phyloP scores from a whole-genome alignment of 2,797 vertebrate species.

The Ctenosaura bakeri region DNA sequence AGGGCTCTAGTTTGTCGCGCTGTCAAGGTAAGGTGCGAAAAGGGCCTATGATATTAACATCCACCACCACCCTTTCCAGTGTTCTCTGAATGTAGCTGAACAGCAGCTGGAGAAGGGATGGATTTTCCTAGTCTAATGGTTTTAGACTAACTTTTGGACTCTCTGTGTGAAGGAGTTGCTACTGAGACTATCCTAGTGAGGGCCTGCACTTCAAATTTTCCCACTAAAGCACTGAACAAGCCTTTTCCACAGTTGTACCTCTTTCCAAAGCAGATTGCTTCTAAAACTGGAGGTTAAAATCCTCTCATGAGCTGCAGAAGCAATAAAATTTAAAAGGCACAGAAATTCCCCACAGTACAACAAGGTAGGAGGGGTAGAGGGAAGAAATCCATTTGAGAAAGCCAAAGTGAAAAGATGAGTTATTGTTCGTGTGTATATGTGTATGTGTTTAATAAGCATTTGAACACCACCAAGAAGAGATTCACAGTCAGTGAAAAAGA shows the following conservation, averaged over 20 bases:
- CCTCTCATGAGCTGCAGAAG: neutral
- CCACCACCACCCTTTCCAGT: no score
- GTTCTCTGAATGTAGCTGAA: no score
- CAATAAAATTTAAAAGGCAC: neutral
- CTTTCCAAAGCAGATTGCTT: constrained; percentile 1
- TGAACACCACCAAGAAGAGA: neutral
- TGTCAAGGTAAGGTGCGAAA: no score
- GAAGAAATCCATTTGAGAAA: neutral
- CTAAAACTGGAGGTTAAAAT: neutral
- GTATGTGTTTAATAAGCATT: neutral
- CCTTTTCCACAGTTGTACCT: neutral
- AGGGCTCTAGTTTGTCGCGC: no score
- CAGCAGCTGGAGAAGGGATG: no score
- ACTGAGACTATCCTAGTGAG: no score
- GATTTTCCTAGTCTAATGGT: no score
- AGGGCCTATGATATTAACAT: no score
- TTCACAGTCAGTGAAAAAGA: neutral
- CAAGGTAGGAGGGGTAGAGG: neutral
- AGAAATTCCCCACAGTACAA: neutral
- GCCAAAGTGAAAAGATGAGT: neutral
- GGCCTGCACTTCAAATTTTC: no score
- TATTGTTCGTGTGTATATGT: neutral
- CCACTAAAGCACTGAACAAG: neutral
- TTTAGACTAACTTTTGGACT: no score
- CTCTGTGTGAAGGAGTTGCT: no score